Conservation (phyloP, 2,888 invertebrate species). For the Ephialtes manifestator region DNA sequence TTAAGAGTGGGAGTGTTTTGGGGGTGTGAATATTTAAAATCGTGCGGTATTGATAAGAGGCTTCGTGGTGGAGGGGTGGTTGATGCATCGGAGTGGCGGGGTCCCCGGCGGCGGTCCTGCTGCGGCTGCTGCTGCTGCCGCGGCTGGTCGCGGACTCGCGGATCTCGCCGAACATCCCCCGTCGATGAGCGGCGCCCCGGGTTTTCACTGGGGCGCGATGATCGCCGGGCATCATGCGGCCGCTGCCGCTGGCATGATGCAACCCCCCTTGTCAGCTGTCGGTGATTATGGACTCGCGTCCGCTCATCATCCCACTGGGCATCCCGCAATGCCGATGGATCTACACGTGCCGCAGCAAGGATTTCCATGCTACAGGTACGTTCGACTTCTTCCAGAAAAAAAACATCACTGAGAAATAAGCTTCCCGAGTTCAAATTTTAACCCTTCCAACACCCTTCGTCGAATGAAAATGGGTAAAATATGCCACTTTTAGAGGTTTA, state of each 20-base stretch:
- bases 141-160: constrained; percentile 90
- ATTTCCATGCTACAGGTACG: constrained; percentile 96
- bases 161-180: constrained; percentile 86
- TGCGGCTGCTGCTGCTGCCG: constrained; percentile 86
- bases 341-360: constrained; percentile 97
- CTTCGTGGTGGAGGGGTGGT: constrained; percentile 84
- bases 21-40: constrained; percentile 55
- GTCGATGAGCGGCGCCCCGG: constrained; percentile 79
- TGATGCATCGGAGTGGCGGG: constrained; percentile 93
- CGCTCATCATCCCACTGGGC: constrained; percentile 88
- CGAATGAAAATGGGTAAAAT: too few relatives aligned
- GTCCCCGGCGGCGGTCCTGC: constrained; percentile 90
- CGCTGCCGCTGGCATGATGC: constrained; percentile 89
- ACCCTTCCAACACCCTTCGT: too few relatives aligned
- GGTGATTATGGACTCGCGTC: constrained; percentile 81
- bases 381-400: constrained; percentile 62
- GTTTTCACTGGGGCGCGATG: constrained; percentile 85
- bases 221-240: constrained; percentile 86
- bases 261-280: constrained; percentile 85
- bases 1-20: constrained; percentile 40
- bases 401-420: background rate
- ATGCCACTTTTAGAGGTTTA: too few relatives aligned
- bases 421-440: too few relatives aligned
- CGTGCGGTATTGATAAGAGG: constrained; percentile 60
- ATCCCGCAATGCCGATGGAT: constrained; percentile 93